phyloP scores from a whole-genome alignment of 2,888 invertebrate species.

The Strigamia transsilvanica region DNA sequence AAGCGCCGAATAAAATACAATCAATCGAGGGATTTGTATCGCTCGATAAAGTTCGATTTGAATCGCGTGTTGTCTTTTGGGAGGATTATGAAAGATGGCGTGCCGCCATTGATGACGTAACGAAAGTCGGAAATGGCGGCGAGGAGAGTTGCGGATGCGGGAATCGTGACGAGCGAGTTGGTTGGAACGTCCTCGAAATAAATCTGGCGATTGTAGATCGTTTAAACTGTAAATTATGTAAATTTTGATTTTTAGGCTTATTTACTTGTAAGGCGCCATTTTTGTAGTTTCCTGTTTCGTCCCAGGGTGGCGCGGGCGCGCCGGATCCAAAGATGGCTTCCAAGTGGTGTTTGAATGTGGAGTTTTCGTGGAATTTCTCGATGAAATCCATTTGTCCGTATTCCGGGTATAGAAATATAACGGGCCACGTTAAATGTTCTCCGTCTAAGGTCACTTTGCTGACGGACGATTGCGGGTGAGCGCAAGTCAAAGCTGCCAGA shows the following conservation, averaged over 20 bases:
- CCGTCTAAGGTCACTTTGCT: conserved; percentile 64
- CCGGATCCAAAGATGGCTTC: conserved; percentile 70
- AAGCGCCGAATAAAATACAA: conserved; percentile 11
- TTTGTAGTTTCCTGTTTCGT: conserved; percentile 73
- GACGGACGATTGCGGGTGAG: background rate
- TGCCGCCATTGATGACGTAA: conserved; percentile 72
- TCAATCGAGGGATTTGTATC: background rate
- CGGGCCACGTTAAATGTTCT: conserved; percentile 80
- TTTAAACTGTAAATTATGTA: too few species aligned
- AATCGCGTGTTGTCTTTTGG: conserved; percentile 69
- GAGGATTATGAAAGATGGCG: conserved; percentile 73
- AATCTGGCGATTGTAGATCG: too few species aligned
- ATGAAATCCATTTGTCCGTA: conserved; percentile 86
- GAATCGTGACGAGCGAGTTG: conserved; percentile 68
- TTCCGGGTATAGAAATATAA: conserved; percentile 88
- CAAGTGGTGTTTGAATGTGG: conserved; percentile 71
- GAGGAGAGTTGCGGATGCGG: conserved; percentile 64
- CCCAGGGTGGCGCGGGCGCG: conserved; percentile 76
- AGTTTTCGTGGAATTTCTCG: conserved; percentile 79
- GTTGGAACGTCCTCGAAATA: conserved; percentile 77
- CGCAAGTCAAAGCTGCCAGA: background rate
- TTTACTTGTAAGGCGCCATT: conserved; percentile 71
- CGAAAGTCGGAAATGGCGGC: conserved; percentile 69
- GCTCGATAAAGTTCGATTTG: conserved; percentile 70
- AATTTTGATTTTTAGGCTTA: conserved; percentile 62